phyloP scores from a whole-genome alignment of 2,888 invertebrate genomes.

The Dolichopus griseipennis region DNA sequence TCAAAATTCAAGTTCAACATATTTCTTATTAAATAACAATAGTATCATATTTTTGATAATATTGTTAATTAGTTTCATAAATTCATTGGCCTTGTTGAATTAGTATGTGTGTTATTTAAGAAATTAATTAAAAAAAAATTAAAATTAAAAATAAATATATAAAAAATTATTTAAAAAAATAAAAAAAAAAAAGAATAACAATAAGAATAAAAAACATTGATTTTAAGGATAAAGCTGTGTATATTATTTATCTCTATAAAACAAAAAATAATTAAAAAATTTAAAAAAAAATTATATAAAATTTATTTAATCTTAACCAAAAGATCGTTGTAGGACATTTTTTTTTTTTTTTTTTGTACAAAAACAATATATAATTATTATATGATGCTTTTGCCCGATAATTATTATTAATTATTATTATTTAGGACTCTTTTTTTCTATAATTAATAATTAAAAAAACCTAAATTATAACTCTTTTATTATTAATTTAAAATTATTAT shows the following conservation, averaged over 20 bases:
- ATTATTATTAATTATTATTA: no score
- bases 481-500: no score
- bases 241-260: background rate
- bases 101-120: constrained; percentile 7
- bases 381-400: no score
- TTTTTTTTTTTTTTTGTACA: background rate
- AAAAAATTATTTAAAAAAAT: no score
- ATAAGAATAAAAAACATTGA: background rate
- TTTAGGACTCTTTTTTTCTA: no score
- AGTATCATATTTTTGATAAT: background rate
- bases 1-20: background rate
- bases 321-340: background rate
- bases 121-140: background rate
- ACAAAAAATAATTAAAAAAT: background rate
- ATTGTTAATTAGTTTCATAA: constrained; percentile 4
- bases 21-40: background rate
- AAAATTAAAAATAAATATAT: background rate
- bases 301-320: background rate
- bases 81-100: constrained; percentile 9
- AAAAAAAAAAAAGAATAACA: background rate
- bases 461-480: no score
- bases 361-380: no score
- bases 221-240: constrained; percentile 4
- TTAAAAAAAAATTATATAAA: background rate
- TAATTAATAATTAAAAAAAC: no score